Evolutionary conservation across 1,140 invertebrate species (phyloP).

Genomic region (Neodiprion virginianus): DNA sequence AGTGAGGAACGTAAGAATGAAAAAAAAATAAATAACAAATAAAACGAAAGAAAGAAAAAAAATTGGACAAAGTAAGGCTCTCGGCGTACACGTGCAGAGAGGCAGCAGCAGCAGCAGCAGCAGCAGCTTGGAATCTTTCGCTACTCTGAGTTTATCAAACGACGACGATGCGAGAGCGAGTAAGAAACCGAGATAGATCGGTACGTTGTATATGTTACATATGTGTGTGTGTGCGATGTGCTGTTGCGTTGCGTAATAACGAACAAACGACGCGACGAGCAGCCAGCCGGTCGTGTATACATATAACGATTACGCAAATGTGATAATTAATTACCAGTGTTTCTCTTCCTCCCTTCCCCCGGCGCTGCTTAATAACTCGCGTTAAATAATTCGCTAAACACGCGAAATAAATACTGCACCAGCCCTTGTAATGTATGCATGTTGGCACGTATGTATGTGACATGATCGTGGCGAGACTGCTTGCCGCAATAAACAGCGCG

Average conservation of each 20-base stretch:
- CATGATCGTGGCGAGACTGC: no score
- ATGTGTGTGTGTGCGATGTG: no score
- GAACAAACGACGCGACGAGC: neutral
- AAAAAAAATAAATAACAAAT: neutral
- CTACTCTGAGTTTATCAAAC: no score
- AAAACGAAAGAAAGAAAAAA: neutral
- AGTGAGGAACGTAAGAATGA: neutral
- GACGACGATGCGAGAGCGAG: slow-evolving; percentile 8
- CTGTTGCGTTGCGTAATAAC: no score
- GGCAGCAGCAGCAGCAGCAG: no score
- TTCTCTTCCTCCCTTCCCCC: neutral
- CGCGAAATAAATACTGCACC: neutral
- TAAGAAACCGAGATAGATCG: slow-evolving; percentile 15
- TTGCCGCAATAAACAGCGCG: no score
- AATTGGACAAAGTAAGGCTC: neutral
- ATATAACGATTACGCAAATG: slow-evolving; percentile 50
- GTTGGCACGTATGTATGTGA: no score
- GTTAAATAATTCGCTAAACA: neutral
- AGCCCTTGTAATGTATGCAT: no score
- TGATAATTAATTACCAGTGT: slow-evolving; percentile 56
- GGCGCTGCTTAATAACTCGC: neutral
- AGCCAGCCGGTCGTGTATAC: slow-evolving; percentile 22
- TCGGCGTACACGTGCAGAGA: no score
- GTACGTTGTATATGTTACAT: neutral
- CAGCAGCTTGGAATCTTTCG: no score